Percentiles rank a stretch among this genome's conserved stretches.
Conservation (phyloP, 2,113 vertebrate species). For the Numenius arquata region DNA sequence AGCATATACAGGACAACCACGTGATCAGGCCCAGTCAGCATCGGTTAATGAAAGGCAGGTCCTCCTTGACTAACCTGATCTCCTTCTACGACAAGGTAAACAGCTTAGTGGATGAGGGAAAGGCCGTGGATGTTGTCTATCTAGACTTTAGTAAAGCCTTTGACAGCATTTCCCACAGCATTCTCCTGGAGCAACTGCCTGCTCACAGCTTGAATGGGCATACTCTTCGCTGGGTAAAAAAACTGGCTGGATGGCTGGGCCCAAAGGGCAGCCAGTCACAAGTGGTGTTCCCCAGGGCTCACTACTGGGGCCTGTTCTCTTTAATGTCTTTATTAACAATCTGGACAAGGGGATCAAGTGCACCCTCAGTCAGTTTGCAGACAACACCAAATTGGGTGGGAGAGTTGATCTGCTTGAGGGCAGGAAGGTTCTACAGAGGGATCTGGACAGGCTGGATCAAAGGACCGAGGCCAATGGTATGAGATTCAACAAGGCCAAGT, state of each 20-base stretch:
- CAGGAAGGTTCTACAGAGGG: not conserved
- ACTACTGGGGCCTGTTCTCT: no score
- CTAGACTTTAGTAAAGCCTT: not conserved
- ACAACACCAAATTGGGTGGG: not conserved
- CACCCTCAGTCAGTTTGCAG: not conserved
- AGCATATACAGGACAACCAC: no score
- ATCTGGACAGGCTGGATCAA: not conserved
- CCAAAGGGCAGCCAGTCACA: not conserved
- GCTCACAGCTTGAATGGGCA: not conserved
- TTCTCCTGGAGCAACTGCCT: not conserved
- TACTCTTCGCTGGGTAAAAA: not conserved
- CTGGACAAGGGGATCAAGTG: not conserved
- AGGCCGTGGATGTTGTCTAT: not conserved
- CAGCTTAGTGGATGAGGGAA: not conserved
- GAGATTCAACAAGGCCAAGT: not conserved
- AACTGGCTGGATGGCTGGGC: not conserved
- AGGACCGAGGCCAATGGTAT: accelerated
- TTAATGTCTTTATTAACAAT: not conserved
- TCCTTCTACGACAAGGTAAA: not conserved
- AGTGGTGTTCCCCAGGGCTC: not conserved
- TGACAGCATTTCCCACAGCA: not conserved
- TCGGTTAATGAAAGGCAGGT: no score
- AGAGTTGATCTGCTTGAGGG: not conserved
- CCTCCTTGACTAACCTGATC: no score
- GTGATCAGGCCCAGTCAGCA: no score